Evolutionary conservation across 2,888 invertebrate species (phyloP).

Genomic region (Spodoptera exigua): DNA sequence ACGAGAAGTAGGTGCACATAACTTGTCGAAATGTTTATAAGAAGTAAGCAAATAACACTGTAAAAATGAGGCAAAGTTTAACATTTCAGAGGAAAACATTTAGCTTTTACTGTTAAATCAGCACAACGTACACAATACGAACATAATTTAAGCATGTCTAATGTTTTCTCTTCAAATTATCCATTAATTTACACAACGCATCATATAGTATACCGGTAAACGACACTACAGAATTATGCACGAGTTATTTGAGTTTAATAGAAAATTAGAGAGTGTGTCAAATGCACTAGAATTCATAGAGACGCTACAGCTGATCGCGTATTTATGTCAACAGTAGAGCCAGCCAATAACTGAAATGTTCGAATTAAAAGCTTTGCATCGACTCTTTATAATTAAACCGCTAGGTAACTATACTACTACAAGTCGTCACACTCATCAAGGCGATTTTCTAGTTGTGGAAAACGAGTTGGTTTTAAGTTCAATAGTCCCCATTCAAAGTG

Average conservation of each 20-base stretch:
- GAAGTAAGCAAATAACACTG: no score
- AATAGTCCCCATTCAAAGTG: no score
- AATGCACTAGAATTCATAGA: constrained; percentile 57
- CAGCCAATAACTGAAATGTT: constrained; percentile 48
- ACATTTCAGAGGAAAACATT: no score
- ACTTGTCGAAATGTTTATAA: no score
- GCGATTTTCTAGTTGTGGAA: no score
- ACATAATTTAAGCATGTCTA: no score
- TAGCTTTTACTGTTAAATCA: no score
- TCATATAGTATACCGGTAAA: not conserved
- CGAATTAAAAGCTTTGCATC: constrained; percentile 9
- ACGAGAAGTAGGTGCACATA: no score
- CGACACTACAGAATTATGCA: constrained; percentile 6
- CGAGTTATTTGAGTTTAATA: constrained; percentile 39
- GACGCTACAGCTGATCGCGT: constrained; percentile 66
- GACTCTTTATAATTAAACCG: not conserved
- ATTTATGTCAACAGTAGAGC: constrained; percentile 65
- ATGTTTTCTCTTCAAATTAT: not conserved
- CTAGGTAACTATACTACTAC: not conserved
- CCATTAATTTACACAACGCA: not conserved
- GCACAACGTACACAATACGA: no score
- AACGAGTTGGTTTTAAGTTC: no score
- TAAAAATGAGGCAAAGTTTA: no score
- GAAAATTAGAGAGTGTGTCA: constrained; percentile 62
- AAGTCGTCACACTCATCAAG: no score